Percentiles rank a stretch among this genome's conserved stretches.
phyloP scores from a whole-genome alignment of 2,888 invertebrate genomes.

The Dorcus parallelipipedus region DNA sequence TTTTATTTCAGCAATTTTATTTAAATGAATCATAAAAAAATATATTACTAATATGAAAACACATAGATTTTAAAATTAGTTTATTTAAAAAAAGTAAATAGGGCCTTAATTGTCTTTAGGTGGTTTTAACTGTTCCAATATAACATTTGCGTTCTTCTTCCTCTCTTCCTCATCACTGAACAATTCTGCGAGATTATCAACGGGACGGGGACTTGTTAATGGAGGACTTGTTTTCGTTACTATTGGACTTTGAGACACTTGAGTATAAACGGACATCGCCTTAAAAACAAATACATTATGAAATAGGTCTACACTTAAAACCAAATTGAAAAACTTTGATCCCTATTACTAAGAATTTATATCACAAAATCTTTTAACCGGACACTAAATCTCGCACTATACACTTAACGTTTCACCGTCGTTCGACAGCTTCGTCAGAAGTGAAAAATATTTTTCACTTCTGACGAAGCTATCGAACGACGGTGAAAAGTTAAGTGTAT shows the following conservation, averaged over 20 bases:
- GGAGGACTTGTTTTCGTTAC: not conserved
- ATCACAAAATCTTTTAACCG: no score
- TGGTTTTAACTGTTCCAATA: slow-evolving; percentile 17
- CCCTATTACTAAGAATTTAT: not conserved
- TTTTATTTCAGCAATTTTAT: no score
- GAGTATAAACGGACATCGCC: slow-evolving; percentile 63
- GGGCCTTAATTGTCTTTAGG: slow-evolving; percentile 21
- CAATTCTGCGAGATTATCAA: slow-evolving; percentile 42
- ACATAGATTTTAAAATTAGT: no score
- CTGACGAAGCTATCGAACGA: no score
- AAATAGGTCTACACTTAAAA: not conserved
- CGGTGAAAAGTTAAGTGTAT: no score
- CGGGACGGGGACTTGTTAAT: not conserved
- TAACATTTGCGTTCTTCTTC: slow-evolving; percentile 25
- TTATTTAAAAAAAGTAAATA: slow-evolving; percentile 5
- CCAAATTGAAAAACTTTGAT: slow-evolving; percentile 4
- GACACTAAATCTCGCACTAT: no score
- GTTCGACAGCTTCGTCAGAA: no score
- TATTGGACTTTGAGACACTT: slow-evolving; percentile 47
- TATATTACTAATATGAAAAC: no score
- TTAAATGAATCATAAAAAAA: no score
- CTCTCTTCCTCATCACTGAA: slow-evolving; percentile 47
- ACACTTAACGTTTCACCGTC: no score
- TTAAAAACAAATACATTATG: slow-evolving; percentile 38
- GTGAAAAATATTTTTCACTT: no score